Base-by-base conservation (phyloP, 2,113 vertebrate genomes). In the Ranitomeya variabilis region DNA sequence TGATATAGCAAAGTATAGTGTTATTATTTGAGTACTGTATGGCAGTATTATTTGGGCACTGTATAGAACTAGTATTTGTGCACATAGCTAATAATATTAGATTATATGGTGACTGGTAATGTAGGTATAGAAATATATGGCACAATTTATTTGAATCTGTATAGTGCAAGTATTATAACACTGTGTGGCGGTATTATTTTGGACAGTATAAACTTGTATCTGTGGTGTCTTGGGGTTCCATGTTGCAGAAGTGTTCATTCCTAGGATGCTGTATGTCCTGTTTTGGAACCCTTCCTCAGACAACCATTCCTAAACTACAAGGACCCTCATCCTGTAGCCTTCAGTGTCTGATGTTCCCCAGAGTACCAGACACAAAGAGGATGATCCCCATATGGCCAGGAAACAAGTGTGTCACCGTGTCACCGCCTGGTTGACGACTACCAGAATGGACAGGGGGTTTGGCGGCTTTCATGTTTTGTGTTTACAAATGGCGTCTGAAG, bases 331-430 rank as follows among this genome's bases (percentile, higher is more conserved):
- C 69, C 69, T 74, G 26, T 19, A 74, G 0, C 11, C 4, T 9
- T 15, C n/a, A 59, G n/a, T 80, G 52, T 15, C 60, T 83, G 80
- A 83, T 60, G 16, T 51, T 83, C 16, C 60, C 59, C 80, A 83
- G 80, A 51, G 23, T 10, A 31, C 13, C 80, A 82, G 55, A 60
- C 79, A 62, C 59, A 4, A 18, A 59, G 52, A 21, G 60, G 23
- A 82, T 83, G 15, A 83, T 52, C 80, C 37, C 59, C 60, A 59
- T 23, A 64, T 66, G 80, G 59, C 80, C 59, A 66, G 80, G 80
- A 83, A 64, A 66, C 60, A 60, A 45, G 31, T 82, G 79, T 80
- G 26, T 45, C 71, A 71, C 26, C 71, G 7, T 52, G 26, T 60
- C 54, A 80, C 78, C 79, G 10, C 57, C 12, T 9, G 52, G 7